Percentiles rank a stretch among this genome's conserved stretches.
Evolutionary conservation across 2,113 vertebrate species (phyloP).

Genomic region (Sciurus niger): DNA sequence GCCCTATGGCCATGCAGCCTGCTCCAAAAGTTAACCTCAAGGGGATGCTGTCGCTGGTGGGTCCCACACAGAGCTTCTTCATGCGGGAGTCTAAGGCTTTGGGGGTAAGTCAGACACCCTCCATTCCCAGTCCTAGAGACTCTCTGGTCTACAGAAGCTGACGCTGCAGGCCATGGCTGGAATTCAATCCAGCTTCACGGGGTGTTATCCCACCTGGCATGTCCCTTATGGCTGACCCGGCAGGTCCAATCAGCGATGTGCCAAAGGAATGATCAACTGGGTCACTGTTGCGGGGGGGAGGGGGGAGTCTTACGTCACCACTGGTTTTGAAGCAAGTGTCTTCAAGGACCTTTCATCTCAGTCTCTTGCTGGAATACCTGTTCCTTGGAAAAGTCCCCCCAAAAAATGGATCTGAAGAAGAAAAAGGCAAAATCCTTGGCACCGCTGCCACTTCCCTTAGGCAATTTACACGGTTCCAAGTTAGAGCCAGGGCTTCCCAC

Average conservation of each 20-base stretch:
- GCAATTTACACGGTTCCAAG: neutral
- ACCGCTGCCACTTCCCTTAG: neutral
- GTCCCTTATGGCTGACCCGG: neutral
- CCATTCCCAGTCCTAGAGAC: neutral
- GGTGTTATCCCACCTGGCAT: neutral
- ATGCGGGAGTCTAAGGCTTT: slow-evolving; percentile 77
- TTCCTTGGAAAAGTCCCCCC: neutral
- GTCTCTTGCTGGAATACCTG: neutral
- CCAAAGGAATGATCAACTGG: neutral
- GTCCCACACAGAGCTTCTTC: slow-evolving; percentile 79
- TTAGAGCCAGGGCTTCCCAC: neutral
- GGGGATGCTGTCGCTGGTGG: neutral
- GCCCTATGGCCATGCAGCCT: neutral
- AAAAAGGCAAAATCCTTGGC: neutral
- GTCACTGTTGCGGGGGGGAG: neutral
- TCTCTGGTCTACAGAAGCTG: neutral
- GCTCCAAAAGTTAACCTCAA: slow-evolving; percentile 9
- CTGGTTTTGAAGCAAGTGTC: neutral
- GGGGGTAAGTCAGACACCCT: slow-evolving; percentile 74
- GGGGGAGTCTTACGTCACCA: neutral
- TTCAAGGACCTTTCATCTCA: neutral
- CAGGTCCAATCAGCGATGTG: neutral
- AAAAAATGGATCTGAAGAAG: neutral
- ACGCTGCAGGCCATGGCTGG: neutral
- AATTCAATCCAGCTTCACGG: neutral